A percentile compares a stretch with the other conserved stretches of the same genome.
These are phyloP conservation scores for Macaca mulatta DNA, from an alignment of 2,113 vertebrate genomes.

Conservation along the genomic window DNA sequence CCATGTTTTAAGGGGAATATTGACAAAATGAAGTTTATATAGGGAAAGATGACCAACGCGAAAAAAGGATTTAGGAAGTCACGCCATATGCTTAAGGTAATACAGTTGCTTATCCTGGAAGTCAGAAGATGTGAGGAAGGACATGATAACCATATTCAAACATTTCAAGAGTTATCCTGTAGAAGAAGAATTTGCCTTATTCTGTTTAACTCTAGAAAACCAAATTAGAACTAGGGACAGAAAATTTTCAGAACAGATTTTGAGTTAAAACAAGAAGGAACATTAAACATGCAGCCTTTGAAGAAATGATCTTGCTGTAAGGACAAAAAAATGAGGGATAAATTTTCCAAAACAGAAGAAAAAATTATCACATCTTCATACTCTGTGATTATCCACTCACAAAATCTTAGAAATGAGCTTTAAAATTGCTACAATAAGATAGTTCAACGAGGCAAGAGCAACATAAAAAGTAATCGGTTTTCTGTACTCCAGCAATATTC, in stretches of 20 bases:
- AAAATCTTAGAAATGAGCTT: conserved; percentile 1
- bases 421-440: not conserved
- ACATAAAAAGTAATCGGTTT: conserved; percentile 9
- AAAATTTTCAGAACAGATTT: conserved; percentile 22
- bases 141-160: not conserved
- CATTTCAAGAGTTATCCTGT: not conserved
- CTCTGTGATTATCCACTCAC: not conserved
- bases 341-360: conserved; percentile 20
- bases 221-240: not conserved
- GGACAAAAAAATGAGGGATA: not conserved
- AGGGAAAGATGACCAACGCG: not conserved
- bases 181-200: not conserved
- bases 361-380: not conserved
- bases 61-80: not conserved
- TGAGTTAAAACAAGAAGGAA: not conserved
- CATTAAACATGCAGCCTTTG: not conserved
- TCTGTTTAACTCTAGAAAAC: conserved; percentile 23
- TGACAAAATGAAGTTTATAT: conserved; percentile 6
- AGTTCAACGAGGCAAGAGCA: not conserved
- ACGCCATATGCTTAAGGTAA: not conserved
- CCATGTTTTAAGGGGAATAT: not conserved
- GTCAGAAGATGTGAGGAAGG: not conserved
- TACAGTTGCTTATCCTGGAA: not conserved
- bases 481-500: not conserved
- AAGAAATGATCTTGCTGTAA: conserved; percentile 17